Percentiles rank a stretch among this genome's conserved stretches.
These are phyloP conservation scores for Serinus canaria DNA, from an alignment of 2,113 vertebrate genomes.

Conservation along the genomic window DNA sequence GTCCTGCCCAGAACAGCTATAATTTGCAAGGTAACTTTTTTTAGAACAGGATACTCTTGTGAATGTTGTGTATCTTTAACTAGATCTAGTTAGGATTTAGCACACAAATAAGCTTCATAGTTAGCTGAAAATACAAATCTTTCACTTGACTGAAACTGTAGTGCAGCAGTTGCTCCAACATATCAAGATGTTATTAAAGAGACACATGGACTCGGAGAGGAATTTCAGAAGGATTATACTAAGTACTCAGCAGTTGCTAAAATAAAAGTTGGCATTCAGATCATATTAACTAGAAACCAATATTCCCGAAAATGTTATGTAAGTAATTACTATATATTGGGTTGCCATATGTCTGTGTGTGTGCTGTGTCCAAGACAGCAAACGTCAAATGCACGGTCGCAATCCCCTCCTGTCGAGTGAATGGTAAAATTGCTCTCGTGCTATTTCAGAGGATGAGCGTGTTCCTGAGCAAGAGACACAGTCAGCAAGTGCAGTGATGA, in stretches of 20 bases:
- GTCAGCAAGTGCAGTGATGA: neutral
- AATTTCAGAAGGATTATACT: conserved; percentile 42
- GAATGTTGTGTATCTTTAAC: neutral
- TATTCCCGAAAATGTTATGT: neutral
- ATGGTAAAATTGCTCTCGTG: neutral
- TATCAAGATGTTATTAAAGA: conserved; percentile 65
- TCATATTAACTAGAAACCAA: neutral
- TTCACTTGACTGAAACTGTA: conserved; percentile 50
- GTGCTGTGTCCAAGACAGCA: neutral
- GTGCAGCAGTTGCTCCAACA: conserved; percentile 59
- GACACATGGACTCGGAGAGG: neutral
- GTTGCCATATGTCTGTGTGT: neutral
- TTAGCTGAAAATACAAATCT: neutral
- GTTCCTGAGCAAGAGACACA: neutral
- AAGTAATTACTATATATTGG: neutral
- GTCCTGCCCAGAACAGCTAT: neutral
- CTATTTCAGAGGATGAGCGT: neutral
- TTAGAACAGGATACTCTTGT: neutral
- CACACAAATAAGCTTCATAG: neutral
- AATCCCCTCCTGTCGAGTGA: neutral
- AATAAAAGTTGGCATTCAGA: conserved; percentile 8
- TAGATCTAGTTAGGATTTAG: neutral
- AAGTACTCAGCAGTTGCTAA: conserved; percentile 3
- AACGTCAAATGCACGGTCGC: neutral
- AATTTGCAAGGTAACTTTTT: neutral